Evolutionary conservation across 2,888 invertebrate genomes (phyloP).

Genomic region (Nephrotoma appendiculata): DNA sequence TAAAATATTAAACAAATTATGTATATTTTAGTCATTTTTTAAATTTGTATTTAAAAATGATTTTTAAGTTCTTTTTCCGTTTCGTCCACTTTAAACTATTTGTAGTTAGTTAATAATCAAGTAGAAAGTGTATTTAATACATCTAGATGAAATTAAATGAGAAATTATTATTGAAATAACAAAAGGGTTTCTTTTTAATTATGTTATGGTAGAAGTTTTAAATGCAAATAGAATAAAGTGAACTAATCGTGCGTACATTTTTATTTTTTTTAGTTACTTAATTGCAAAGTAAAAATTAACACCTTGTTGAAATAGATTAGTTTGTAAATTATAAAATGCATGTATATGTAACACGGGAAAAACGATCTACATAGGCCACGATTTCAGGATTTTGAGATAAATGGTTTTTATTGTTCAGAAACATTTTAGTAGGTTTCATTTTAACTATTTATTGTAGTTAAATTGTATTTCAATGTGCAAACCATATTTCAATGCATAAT

Average conservation of each 20-base stretch:
- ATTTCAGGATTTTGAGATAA: too few species aligned
- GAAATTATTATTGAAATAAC: not conserved
- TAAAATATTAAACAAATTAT: not conserved
- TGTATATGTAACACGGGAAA: not conserved
- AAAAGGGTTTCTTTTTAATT: not conserved
- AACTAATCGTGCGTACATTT: not conserved
- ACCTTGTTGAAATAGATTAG: not conserved
- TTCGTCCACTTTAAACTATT: conserved; percentile 2
- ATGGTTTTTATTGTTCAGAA: too few species aligned
- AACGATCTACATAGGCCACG: too few species aligned
- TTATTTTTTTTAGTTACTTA: conserved; percentile 1
- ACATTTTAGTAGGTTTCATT: too few species aligned
- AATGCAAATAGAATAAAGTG: conserved; percentile 1
- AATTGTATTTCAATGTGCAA: too few species aligned
- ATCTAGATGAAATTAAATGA: not conserved
- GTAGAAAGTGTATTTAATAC: not conserved
- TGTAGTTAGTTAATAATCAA: not conserved
- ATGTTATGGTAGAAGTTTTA: not conserved
- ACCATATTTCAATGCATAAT: too few species aligned
- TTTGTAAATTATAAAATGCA: not conserved
- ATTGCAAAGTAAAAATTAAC: not conserved
- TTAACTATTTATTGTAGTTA: too few species aligned
- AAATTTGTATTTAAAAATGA: not conserved
- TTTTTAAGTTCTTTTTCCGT: not conserved
- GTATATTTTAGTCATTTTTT: not conserved